Percentiles rank a stretch among this genome's conserved stretches.
These are phyloP conservation scores for Macrostomum lignano DNA, from an alignment of 1,140 invertebrate genomes.

Conservation along the genomic window DNA sequence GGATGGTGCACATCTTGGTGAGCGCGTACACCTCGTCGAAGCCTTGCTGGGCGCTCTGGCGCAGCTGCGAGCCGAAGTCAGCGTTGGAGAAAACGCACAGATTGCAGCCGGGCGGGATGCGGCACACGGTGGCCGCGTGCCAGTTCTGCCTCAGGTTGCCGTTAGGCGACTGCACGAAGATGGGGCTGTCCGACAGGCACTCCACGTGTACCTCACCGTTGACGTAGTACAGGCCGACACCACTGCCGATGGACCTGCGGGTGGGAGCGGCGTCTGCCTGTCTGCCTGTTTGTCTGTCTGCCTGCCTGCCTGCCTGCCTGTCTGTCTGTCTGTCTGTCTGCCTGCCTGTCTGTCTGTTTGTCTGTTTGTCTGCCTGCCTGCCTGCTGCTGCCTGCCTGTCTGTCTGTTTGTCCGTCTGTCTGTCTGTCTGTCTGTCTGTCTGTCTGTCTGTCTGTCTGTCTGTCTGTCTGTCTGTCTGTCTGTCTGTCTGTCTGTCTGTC, in stretches of 20 bases:
- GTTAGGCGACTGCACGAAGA: conserved; percentile 94
- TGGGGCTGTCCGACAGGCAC: conserved; percentile 78
- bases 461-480: no score
- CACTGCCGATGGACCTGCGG: conserved; percentile 29
- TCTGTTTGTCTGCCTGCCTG: no score
- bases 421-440: no score
- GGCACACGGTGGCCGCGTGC: conserved; percentile 94
- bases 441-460: no score
- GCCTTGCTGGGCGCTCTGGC: conserved; percentile 67
- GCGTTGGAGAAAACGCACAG: conserved; percentile 98
- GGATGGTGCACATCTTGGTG: conserved; percentile 89
- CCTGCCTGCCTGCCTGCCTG: no score
- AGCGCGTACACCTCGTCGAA: conserved; percentile 93
- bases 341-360: no score
- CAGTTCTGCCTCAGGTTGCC: conserved; percentile 92
- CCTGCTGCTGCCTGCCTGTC: no score
- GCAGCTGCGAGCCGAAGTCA: conserved; percentile 80
- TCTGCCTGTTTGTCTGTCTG: no score
- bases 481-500: no score
- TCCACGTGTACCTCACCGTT: conserved; percentile 94
- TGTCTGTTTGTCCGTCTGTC: no score
- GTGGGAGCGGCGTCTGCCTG: background rate
- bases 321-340: no score
- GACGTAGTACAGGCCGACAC: conserved; percentile 82
- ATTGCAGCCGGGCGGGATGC: conserved; percentile 92